A percentile compares a stretch with the other conserved stretches of the same genome.
Conservation (phyloP, 2,888 invertebrate genomes). For the Macropis europaea region DNA sequence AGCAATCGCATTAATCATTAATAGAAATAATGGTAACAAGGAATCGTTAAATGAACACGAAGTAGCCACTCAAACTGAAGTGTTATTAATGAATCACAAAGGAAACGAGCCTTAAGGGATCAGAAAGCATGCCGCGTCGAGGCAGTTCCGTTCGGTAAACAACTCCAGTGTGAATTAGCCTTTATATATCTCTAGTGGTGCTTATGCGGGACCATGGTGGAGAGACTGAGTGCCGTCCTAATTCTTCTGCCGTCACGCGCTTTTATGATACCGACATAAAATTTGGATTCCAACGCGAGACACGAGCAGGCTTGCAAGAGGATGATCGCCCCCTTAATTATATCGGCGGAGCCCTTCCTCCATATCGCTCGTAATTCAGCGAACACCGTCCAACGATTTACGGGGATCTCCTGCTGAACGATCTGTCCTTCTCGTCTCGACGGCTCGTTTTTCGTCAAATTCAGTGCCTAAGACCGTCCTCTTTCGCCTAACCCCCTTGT, state of each 20-base stretch:
- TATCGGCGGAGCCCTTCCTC: constrained; percentile 71
- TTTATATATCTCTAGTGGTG: constrained; percentile 49
- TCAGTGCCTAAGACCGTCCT: too few relatives aligned
- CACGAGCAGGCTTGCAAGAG: constrained; percentile 61
- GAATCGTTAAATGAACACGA: too few relatives aligned
- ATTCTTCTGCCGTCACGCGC: constrained; percentile 78
- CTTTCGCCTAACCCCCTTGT: too few relatives aligned
- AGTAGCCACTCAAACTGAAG: background rate
- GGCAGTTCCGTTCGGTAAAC: constrained; percentile 4
- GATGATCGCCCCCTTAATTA: constrained; percentile 73
- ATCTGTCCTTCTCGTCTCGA: constrained; percentile 36
- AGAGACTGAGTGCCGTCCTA: constrained; percentile 71
- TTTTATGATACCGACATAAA: constrained; percentile 79
- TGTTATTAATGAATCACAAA: background rate
- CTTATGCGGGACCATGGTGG: constrained; percentile 46
- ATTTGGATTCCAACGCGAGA: constrained; percentile 75
- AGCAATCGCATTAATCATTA: too few relatives aligned
- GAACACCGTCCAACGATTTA: constrained; percentile 60
- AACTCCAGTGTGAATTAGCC: constrained; percentile 51
- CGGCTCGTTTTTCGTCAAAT: constrained; percentile 49
- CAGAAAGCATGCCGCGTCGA: background rate
- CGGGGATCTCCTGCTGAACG: constrained; percentile 51
- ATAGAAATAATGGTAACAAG: too few relatives aligned
- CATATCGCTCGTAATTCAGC: constrained; percentile 77
- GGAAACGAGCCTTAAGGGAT: background rate